Conservation (phyloP, 2,888 invertebrate species). For the Pecten maximus region DNA sequence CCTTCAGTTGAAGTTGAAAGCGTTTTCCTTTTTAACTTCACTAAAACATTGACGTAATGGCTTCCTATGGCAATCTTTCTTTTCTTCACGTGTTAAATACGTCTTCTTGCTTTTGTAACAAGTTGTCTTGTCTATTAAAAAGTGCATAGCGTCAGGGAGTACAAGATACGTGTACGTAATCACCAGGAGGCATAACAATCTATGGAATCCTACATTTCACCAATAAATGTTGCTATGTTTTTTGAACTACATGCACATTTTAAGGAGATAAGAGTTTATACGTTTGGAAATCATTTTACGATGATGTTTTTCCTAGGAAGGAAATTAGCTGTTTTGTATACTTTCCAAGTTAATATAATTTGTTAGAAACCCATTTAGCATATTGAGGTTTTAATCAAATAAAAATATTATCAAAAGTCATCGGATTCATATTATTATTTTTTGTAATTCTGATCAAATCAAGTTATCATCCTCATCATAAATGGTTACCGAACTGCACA, state of each 20-base stretch:
- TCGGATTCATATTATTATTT: no score
- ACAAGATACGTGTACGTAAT: background rate
- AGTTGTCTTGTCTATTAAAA: background rate
- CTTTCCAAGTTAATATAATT: no score
- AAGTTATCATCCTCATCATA: background rate
- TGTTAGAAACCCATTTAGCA: no score
- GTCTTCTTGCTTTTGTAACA: background rate
- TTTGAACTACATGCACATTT: background rate
- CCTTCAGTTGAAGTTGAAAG: slow-evolving; percentile 27
- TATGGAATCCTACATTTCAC: background rate
- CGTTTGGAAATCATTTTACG: no score
- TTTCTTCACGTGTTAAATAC: background rate
- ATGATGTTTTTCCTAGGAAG: no score
- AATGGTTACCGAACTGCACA: background rate
- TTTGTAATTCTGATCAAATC: background rate
- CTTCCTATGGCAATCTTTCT: background rate
- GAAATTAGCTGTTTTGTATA: no score
- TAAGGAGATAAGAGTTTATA: no score
- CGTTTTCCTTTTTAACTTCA: background rate
- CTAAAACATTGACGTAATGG: slow-evolving; percentile 11
- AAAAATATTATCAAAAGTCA: no score
- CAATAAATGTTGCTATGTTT: background rate
- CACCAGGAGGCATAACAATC: background rate
- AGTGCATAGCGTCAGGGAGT: background rate
- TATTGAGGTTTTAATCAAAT: no score